Evolutionary conservation across 2,888 invertebrate species (phyloP).

Genomic region (Orthonevra nobilis): DNA sequence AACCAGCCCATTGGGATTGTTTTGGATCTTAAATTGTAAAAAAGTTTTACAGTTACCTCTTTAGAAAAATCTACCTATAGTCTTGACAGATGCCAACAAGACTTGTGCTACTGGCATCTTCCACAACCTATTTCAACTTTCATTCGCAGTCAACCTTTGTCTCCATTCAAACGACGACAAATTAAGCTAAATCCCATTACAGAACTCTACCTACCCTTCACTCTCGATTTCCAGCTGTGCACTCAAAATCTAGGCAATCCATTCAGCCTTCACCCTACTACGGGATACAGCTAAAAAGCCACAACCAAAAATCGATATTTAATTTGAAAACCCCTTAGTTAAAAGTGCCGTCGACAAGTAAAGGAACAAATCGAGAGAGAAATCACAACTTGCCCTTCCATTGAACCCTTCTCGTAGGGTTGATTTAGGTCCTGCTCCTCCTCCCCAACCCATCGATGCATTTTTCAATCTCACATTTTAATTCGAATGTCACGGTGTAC

Average conservation of each 20-base stretch:
- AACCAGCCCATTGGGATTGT: no score
- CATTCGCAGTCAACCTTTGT: background rate
- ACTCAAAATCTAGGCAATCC: constrained; percentile 9
- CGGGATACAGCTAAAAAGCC: background rate
- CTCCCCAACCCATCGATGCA: constrained; percentile 29
- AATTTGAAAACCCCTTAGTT: constrained; percentile 52
- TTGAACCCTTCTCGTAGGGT: constrained; percentile 14
- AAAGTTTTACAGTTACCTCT: no score
- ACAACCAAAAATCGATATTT: constrained; percentile 55
- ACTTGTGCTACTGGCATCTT: no score
- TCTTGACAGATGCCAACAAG: no score
- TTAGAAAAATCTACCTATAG: no score
- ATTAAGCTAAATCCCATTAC: constrained; percentile 29
- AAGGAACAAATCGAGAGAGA: constrained; percentile 36
- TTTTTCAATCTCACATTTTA: constrained; percentile 55
- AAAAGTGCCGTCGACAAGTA: no score
- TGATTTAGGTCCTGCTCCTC: constrained; percentile 18
- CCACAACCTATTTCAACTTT: no score
- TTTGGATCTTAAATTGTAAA: no score
- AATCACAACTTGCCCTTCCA: constrained; percentile 11
- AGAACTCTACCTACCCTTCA: constrained; percentile 43
- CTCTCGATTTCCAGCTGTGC: background rate
- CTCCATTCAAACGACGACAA: background rate
- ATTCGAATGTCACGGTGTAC: constrained; percentile 63
- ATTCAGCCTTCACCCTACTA: constrained; percentile 35